Evolutionary conservation across 2,888 invertebrate genomes (phyloP), one percentile per base, ranked within the genome.

Genomic region (Latheticus oryzae): DNA sequence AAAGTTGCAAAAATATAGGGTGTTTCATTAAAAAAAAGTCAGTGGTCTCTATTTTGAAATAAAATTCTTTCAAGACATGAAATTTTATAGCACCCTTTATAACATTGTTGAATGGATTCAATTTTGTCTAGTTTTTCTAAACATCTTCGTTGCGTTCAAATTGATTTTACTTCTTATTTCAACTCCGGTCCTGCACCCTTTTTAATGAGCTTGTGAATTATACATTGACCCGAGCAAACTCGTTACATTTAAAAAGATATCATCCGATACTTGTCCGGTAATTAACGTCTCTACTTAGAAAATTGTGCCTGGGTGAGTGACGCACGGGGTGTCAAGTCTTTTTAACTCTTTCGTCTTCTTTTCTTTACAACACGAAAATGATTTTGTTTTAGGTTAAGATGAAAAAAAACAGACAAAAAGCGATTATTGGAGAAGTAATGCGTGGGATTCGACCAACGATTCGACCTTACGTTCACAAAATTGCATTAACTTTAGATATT

Each of bases 401-500:
- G 63, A 84, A 81, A 71, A 65, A 73, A 52, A 76, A 72, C 1
- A 80, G 80, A 62, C 78, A 81, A 51, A 77, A 76, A 55, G 84
- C 85, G 58, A 83, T 87, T 56, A 76, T 87, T 53, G 77, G 78
- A 26, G 82, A 86, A n/a, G 78, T 90, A 4, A 77, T 84, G 53
- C 81, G 83, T 65, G 88, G 89, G 8, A 87, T 91, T 75, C 77
- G 83, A n/a, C 83, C 85, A 1, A 63, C 68, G 5, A 75, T 83
- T 1, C 76, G 83, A 40, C 78, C 81, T 7, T 83, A 78, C 66
- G 72, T 80, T 30, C 71, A 77, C 1, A 69, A 78, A 0, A 58
- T 64, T 1, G 77, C 81, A 0, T 74, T 92, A n/a, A 78, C 85
- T 17, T 72, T 89, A 24, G 93, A 95, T 67, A 77, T 90, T 0